Base-by-base conservation (phyloP, 2,888 invertebrate genomes). In the Drosophila tanythrix region DNA sequence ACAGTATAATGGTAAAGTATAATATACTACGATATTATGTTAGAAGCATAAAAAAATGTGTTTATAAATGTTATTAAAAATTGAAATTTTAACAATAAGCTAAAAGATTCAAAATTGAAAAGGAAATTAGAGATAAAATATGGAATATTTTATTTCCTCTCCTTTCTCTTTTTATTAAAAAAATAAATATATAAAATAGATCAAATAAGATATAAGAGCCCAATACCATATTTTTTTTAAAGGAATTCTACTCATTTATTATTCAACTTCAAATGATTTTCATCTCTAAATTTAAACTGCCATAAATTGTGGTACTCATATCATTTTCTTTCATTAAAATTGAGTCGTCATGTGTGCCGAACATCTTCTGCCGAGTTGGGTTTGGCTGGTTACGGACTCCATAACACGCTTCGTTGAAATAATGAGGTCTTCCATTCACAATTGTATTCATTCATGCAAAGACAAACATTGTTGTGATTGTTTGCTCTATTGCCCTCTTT, bases 341-440 rank as follows among this genome's bases (percentile, higher is more conserved):
- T 46, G 25, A 25, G 15, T 15, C 15, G 4, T 46, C 46, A 46
- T 25, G 15, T 40, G 40, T 46, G 15, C 15, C 46, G 36, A 59
- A 29, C 13, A 52, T 31, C 21, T 21, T 15, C 4, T 21, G 21
- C 21, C 4, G 21, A 35, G 53, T 25, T 55, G 36, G 18, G 6
- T n/a, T 36, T 15, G 13, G 13, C 36, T 46, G 15, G 25, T 8
- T 46, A 27, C n/a, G n/a, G 27, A 52, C 31, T 15, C 21, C 52
- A 15, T 27, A 33, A 60, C 48, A 62, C 25, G 46, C 29, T 60
- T 5, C 46, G 36, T 55, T 66, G 64, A 38, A 64, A 60, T 68
- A 83, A 86, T 83, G 71, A 75, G 63, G 2, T 21, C 27, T 58
- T 62, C 63, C 48, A 72, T 70, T 75, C 61, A 81, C 29, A 38